Base-by-base conservation (phyloP, 2,113 vertebrate genomes). In the Paraplagusia blochii region DNA sequence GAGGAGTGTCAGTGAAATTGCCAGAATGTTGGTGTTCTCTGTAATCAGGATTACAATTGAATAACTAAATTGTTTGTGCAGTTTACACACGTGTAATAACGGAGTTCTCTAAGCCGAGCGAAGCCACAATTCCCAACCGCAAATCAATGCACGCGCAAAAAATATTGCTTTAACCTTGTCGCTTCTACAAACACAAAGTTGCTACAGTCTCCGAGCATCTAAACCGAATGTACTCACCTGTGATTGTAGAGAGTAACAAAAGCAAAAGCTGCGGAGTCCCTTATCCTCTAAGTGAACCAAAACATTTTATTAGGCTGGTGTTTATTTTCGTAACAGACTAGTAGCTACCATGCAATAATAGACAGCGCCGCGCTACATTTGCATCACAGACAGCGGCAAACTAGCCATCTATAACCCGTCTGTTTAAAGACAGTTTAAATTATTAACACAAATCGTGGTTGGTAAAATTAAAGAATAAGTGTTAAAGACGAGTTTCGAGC, bases 341-440 rank as follows among this genome's bases (percentile, higher is more conserved):
- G 57, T n/a, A 59, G 64, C 69, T 63, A 44, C 60, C 50, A 51
- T 59, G 58, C 76, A 61, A 64, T 74, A 79, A 80, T 40, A 78
- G 58, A 76, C 58, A 66, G 45, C 35, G 4, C 53, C 45, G 67
- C 29, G 72, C 70, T 71, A 66, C 74, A 59, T 58, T 67, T 61
- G 66, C 64, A 74, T 82, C 69, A 58, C 58, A 77, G 69, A 70
- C 65, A 67, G 62, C 58, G 52, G 83, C 79, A 80, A 82, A 81
- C 81, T 85, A 84, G 76, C 85, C 63, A 65, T 83, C 66, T 54
- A 82, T 86, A 76, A 77, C 64, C 46, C 77, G 67, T 50, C 72
- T 59, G 67, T 60, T 77, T 22, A 51, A 63, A 63, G 74, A 33
- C 76, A 58, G 78, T 71, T 63, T 69, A 36, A 44, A 63, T 72